Evolutionary conservation across 2,797 vertebrate species (phyloP).

Genomic region (Yasuhikotakia modesta): DNA sequence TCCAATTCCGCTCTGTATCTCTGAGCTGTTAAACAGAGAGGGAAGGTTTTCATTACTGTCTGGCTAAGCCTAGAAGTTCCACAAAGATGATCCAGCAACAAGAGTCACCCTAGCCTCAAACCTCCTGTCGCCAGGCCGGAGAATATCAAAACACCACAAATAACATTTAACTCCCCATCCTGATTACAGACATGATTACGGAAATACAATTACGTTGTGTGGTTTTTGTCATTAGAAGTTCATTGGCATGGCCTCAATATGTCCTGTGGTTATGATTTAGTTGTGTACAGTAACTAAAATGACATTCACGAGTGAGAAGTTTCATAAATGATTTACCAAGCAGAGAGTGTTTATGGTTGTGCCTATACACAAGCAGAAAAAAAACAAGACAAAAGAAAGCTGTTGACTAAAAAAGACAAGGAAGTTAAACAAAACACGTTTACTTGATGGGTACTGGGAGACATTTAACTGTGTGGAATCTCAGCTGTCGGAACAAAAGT

Average conservation of each 20-base stretch:
- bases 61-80: slow-evolving; percentile 46
- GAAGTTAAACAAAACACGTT: slow-evolving; percentile 42
- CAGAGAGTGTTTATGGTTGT: slow-evolving; percentile 4
- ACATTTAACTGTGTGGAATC: slow-evolving; percentile 60
- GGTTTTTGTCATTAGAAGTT: slow-evolving; percentile 41
- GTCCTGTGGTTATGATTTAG: slow-evolving; percentile 11
- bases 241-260: slow-evolving; percentile 22
- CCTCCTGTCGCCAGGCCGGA: slow-evolving; percentile 36
- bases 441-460: slow-evolving; percentile 54
- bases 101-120: slow-evolving; percentile 38
- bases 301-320: not conserved
- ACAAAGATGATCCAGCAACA: slow-evolving; percentile 53
- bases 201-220: slow-evolving; percentile 31
- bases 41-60: slow-evolving; percentile 63
- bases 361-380: slow-evolving; percentile 21
- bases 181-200: slow-evolving; percentile 40
- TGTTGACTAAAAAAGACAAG: slow-evolving; percentile 34
- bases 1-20: slow-evolving; percentile 56
- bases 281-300: not conserved
- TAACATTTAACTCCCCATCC: slow-evolving; percentile 42
- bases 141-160: slow-evolving; percentile 40
- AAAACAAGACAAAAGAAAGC: slow-evolving; percentile 43
- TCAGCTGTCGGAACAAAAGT: slow-evolving; percentile 50
- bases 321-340: slow-evolving; percentile 32
- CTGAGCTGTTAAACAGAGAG: slow-evolving; percentile 60